Conservation (phyloP, 2,797 vertebrate species). For the Gallinago nigripennis region DNA sequence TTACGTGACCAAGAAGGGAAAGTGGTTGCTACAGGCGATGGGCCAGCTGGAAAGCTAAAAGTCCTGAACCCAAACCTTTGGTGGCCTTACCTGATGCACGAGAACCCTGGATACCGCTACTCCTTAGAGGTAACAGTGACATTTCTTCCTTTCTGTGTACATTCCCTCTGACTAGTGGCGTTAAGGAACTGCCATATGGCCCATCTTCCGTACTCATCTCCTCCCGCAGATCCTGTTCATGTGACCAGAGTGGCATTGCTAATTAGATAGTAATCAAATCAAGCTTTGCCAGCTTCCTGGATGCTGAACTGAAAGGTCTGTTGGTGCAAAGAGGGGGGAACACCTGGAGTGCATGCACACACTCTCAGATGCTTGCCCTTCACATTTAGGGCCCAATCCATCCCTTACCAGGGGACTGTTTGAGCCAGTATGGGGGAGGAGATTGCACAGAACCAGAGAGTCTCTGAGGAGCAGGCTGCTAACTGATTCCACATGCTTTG, state of each 20-base stretch:
- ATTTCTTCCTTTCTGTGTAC: not conserved
- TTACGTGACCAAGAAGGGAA: constrained; percentile 80
- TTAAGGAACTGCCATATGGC: not conserved
- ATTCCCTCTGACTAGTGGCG: not conserved
- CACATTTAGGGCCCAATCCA: not conserved
- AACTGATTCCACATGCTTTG: not conserved
- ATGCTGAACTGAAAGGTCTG: not conserved
- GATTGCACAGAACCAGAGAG: not conserved
- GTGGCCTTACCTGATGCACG: constrained; percentile 96
- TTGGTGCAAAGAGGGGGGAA: not conserved
- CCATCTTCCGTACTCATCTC: not conserved
- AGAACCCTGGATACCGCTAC: constrained; percentile 89
- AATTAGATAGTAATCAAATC: not conserved
- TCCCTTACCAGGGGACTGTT: not conserved
- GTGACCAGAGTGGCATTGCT: not conserved
- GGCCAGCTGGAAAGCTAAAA: constrained; percentile 79
- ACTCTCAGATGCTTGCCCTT: not conserved
- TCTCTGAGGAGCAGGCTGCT: not conserved
- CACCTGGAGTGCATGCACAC: not conserved
- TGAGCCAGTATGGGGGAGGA: not conserved
- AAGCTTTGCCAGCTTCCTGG: not conserved
- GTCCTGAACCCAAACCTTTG: constrained; percentile 86
- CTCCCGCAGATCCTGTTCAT: not conserved
- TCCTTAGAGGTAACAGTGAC: constrained; percentile 70
- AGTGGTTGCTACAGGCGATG: constrained; percentile 77